Evolutionary conservation across 1,140 invertebrate genomes (phyloP), one percentile per base, ranked within the genome.

Genomic region (Campodea augens): DNA sequence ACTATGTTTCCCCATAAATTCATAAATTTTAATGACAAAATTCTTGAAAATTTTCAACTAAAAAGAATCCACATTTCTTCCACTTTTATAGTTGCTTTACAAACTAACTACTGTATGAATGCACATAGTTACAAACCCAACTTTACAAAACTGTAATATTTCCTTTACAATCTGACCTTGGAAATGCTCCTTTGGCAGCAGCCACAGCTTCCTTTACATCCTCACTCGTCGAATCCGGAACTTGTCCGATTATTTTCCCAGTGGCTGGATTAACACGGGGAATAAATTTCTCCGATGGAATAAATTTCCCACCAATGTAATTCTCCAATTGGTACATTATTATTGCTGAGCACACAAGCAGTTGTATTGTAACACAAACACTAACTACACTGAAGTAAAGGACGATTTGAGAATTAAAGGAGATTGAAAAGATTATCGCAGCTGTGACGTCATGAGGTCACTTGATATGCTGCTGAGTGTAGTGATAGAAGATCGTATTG

Each of bases 221-320:
- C 0, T 15, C 37, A 15, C 47, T 12, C n/a, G 19, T 24, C 13
- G 43, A 49, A 21, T 71, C 63, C 0, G 68, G 64, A 37, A 73
- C 56, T 45, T 63, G 57, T 0, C 65, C 64, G 60, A 62, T 68
- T 20, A 66, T 54, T 48, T 61, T 41, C 29, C 69, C 70, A 29
- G 64, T 70, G 1, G 68, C 61, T 3, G 71, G 71, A 46, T 73
- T 58, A 47, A 54, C 65, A 47, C 64, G 67, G 38, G 64, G 59
- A 43, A 72, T 46, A 41, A 54, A 58, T 3, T 53, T 49, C 2
- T 55, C 49, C 19, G 52, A 46, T 4, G 51, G 25, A 5, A 56
- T 47, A 52, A 70, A 69, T 27, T 58, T 45, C 1, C 67, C 68
- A 41, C 60, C 56, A 20, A 71, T 67, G 49, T 66, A 71, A 53